Conservation (phyloP, 2,113 vertebrate genomes). For the Genyomyrus donnyi region DNA sequence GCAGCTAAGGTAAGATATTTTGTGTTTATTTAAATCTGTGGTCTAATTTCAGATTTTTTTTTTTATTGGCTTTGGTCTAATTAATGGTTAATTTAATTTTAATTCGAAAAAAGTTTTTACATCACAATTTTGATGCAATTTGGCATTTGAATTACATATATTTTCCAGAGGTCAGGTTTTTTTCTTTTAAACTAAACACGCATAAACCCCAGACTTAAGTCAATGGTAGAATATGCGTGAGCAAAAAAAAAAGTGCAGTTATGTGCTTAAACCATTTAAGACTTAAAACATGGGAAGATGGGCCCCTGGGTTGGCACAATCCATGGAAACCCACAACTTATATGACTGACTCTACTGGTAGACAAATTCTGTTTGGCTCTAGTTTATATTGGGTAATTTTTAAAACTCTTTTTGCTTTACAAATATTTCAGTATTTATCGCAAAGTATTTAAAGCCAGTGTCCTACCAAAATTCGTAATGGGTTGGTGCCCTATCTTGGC, state of each 20-base stretch:
- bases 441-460: not conserved
- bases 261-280: not conserved
- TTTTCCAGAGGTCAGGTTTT: not conserved
- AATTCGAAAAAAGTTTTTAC: not conserved
- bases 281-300: not conserved
- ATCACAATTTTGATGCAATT: not conserved
- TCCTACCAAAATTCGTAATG: not conserved
- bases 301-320: not conserved
- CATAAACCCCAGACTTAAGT: not conserved
- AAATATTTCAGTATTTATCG: not conserved
- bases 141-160: not conserved
- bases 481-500: not conserved
- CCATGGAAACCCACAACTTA: not conserved
- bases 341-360: not conserved
- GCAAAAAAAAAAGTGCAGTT: not conserved
- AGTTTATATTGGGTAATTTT: not conserved
- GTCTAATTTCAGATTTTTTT: not conserved
- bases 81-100: not conserved
- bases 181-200: not conserved
- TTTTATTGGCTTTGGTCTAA: not conserved
- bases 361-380: not conserved
- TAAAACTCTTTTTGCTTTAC: not conserved
- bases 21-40: not conserved
- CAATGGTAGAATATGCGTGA: not conserved
- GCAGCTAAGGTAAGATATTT: slow-evolving; percentile 76